phyloP scores from a whole-genome alignment of 2,888 invertebrate genomes.

The Idaea aversata region DNA sequence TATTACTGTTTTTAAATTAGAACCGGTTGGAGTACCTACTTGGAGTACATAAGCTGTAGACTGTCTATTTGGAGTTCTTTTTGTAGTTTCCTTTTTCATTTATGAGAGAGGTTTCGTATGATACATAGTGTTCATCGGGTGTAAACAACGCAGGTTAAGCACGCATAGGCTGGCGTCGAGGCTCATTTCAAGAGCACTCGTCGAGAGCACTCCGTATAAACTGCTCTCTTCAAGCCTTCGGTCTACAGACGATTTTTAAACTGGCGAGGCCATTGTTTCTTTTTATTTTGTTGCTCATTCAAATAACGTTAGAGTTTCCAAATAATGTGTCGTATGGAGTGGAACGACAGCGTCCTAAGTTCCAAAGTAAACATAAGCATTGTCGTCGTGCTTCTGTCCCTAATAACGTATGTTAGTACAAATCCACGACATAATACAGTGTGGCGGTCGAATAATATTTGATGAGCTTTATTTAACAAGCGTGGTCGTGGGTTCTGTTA shows the following conservation, averaged over 20 bases:
- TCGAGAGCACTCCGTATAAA: constrained; percentile 57
- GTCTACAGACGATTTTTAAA: constrained; percentile 59
- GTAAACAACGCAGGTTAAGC: constrained; percentile 62
- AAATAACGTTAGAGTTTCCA: constrained; percentile 29
- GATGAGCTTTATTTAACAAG: constrained; percentile 72
- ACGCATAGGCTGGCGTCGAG: constrained; percentile 47
- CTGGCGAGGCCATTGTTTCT: constrained; percentile 48
- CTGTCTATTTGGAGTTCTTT: constrained; percentile 20
- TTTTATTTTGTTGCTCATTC: constrained; percentile 40
- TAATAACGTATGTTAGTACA: constrained; percentile 59
- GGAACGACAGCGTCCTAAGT: constrained; percentile 43
- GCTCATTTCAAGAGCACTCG: constrained; percentile 57
- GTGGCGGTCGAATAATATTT: constrained; percentile 72
- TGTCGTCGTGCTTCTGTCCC: constrained; percentile 58
- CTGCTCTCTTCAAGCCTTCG: constrained; percentile 63
- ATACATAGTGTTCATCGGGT: constrained; percentile 50
- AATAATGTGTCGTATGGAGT: constrained; percentile 15
- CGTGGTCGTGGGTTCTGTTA: constrained; percentile 75
- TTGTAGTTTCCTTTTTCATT: constrained; percentile 18
- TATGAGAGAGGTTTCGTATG: constrained; percentile 33
- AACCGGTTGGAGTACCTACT: constrained; percentile 18
- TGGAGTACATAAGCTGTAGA: constrained; percentile 11
- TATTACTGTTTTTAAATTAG: constrained; percentile 34
- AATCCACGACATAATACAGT: constrained; percentile 69
- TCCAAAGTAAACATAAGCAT: constrained; percentile 57